These are phyloP conservation scores for Rhaphigaster nebulosa DNA, from an alignment of 2,888 invertebrate genomes.

Conservation along the genomic window DNA sequence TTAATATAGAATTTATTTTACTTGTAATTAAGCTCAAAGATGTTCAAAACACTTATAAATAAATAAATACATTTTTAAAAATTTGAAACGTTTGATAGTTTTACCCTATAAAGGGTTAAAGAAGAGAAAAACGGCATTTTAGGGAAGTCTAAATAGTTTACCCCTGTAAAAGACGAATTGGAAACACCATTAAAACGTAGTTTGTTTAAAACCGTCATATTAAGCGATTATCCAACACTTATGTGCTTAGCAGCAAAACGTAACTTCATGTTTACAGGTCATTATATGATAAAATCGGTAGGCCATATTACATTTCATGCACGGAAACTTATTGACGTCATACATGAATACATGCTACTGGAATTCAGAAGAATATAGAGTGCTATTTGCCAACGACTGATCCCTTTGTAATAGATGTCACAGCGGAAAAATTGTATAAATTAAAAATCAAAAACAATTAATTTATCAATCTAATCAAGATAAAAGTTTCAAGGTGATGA, in stretches of 20 bases:
- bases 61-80: no score
- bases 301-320: not conserved
- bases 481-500: not conserved
- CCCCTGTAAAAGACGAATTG: not conserved
- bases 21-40: no score
- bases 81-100: no score
- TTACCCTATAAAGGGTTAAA: no score
- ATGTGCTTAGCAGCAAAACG: not conserved
- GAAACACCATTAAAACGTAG: not conserved
- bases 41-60: no score
- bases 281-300: constrained; percentile 2
- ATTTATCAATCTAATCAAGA: not conserved
- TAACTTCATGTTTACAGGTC: not conserved
- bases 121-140: not conserved
- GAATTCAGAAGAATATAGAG: not conserved
- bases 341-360: not conserved
- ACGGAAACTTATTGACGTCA: not conserved
- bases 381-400: not conserved
- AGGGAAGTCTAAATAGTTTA: not conserved
- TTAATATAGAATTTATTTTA: no score
- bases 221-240: not conserved
- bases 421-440: not conserved
- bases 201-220: not conserved
- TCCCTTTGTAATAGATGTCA: not conserved
- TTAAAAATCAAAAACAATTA: not conserved